A percentile compares a stretch with the other conserved stretches of the same genome.
These are phyloP conservation scores for Trichosurus vulpecula DNA, from an alignment of 2,797 vertebrate genomes.

Conservation along the genomic window DNA sequence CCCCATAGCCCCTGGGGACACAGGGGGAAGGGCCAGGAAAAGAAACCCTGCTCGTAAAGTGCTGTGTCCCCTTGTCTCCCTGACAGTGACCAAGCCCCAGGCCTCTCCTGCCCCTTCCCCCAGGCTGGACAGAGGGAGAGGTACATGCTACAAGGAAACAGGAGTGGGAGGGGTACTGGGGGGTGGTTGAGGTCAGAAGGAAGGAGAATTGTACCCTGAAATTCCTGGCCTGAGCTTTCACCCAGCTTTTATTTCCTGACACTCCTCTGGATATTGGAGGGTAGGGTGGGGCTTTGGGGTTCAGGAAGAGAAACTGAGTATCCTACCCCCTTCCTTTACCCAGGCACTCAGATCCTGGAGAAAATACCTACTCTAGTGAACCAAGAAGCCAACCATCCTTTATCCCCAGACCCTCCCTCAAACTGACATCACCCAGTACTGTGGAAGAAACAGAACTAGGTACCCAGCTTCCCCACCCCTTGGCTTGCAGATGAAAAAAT, in stretches of 20 bases:
- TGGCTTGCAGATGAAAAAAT: conserved; percentile 52
- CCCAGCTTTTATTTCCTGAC: background rate
- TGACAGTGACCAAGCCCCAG: background rate
- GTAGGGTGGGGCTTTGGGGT: background rate
- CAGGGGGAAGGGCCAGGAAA: conserved; percentile 45
- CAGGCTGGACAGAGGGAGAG: background rate
- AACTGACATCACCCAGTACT: conserved; percentile 43
- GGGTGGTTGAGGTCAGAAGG: conserved; percentile 52
- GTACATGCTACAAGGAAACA: background rate
- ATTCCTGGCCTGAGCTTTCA: conserved; percentile 26
- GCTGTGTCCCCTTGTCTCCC: conserved; percentile 62
- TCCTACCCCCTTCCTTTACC: background rate
- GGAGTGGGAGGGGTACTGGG: background rate
- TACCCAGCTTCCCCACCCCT: background rate
- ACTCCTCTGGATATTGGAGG: background rate
- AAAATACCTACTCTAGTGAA: conserved; percentile 35
- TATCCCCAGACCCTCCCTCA: conserved; percentile 37
- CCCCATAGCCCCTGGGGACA: background rate
- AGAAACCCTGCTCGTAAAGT: conserved; percentile 74
- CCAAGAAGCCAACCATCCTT: conserved; percentile 43
- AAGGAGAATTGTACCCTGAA: conserved; percentile 21
- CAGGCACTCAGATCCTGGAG: background rate
- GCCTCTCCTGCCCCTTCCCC: background rate
- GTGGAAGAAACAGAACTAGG: conserved; percentile 13
- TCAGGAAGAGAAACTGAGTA: background rate